Evolutionary conservation across 2,797 vertebrate species (phyloP).

Genomic region (Paedocypris micromegethes): DNA sequence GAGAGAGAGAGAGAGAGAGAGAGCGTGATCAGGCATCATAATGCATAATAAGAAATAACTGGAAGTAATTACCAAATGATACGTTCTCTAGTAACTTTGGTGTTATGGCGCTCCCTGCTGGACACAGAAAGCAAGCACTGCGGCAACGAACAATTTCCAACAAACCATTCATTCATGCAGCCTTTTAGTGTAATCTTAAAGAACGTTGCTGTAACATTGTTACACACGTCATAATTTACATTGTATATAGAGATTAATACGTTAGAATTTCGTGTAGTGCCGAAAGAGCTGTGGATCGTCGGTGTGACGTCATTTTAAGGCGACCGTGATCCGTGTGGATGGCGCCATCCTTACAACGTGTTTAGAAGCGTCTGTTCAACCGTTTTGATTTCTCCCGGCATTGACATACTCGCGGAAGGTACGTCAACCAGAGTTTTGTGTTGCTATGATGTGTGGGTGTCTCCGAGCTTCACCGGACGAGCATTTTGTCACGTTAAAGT

Average conservation of each 20-base stretch:
- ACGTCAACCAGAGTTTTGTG: slow-evolving; percentile 1
- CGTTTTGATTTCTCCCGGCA: slow-evolving; percentile 23
- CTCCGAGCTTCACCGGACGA: neutral
- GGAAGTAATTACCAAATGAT: too few species aligned
- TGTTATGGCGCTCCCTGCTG: too few species aligned
- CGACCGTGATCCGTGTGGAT: slow-evolving; percentile 32
- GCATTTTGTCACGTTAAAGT: neutral
- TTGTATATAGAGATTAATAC: neutral
- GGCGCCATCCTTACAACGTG: slow-evolving; percentile 47
- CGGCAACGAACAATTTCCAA: too few species aligned
- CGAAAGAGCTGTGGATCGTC: neutral
- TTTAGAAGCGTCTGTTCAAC: slow-evolving; percentile 20
- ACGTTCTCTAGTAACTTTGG: too few species aligned
- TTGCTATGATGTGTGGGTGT: neutral
- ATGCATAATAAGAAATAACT: too few species aligned
- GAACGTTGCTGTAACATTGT: too few species aligned
- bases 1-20: too few species aligned
- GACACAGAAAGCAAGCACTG: too few species aligned
- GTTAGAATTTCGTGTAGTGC: neutral
- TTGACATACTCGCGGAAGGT: slow-evolving; percentile 28
- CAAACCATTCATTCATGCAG: too few species aligned
- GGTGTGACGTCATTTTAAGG: slow-evolving; percentile 23
- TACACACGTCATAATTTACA: too few species aligned
- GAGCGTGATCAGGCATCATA: too few species aligned
- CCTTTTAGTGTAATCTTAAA: too few species aligned